Conservation (phyloP, 2,888 invertebrate species). For the Pyralis farinalis region DNA sequence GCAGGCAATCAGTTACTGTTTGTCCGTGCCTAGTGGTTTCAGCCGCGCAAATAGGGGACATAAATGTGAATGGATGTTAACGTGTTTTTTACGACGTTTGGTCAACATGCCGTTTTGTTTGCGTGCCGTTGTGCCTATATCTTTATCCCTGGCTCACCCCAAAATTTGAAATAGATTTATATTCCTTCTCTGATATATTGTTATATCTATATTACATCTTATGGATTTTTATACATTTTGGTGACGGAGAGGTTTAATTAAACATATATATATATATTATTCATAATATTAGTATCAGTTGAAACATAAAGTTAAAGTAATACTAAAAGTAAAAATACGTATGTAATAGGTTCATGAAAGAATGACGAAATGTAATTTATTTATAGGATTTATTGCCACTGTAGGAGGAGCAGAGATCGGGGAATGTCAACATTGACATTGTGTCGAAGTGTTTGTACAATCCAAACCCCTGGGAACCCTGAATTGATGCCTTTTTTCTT, state of each 20-base stretch:
- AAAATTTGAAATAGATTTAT: slow-evolving; percentile 21
- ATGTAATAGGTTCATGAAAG: slow-evolving; percentile 58
- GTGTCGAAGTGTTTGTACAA: slow-evolving; percentile 68
- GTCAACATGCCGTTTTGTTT: slow-evolving; percentile 77
- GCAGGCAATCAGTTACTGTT: slow-evolving; percentile 70
- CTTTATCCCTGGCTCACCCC: slow-evolving; percentile 64
- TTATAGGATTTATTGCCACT: slow-evolving; percentile 68
- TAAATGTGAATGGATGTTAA: slow-evolving; percentile 80
- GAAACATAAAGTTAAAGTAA: too few species aligned
- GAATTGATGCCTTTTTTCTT: neutral
- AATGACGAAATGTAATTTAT: slow-evolving; percentile 74
- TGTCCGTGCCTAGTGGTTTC: slow-evolving; percentile 60
- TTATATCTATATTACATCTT: too few species aligned
- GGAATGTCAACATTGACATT: slow-evolving; percentile 69
- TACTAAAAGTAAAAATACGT: too few species aligned
- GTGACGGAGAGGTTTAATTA: too few species aligned
- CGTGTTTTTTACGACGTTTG: slow-evolving; percentile 77
- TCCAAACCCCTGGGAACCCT: slow-evolving; percentile 25
- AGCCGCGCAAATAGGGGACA: slow-evolving; percentile 67
- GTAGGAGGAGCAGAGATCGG: slow-evolving; percentile 38
- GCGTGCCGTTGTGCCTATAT: slow-evolving; percentile 67
- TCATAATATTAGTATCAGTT: too few species aligned
- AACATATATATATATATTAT: too few species aligned
- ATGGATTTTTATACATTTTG: too few species aligned
- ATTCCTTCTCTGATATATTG: neutral